Percentiles rank a stretch among this genome's conserved stretches.
Evolutionary conservation across 2,888 invertebrate species (phyloP).

Genomic region (Scaptodrosophila latifasciaeformis): DNA sequence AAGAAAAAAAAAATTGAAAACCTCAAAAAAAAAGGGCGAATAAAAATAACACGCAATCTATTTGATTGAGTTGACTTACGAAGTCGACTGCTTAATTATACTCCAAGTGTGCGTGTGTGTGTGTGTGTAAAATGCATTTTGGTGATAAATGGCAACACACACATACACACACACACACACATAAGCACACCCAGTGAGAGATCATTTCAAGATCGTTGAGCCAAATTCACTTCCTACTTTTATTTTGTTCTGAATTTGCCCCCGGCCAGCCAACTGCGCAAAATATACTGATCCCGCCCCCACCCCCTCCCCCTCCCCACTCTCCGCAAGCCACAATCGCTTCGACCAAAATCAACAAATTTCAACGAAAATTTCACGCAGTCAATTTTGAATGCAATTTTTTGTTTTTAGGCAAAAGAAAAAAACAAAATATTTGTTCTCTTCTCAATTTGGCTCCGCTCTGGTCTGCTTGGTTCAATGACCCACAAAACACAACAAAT

Average conservation of each 20-base stretch:
- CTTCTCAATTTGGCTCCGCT: too few species aligned
- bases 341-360: constrained; percentile 23
- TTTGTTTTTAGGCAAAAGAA: constrained; percentile 60
- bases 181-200: too few species aligned
- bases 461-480: constrained; percentile 55
- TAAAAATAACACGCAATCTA: background rate
- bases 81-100: too few species aligned
- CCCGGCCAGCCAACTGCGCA: too few species aligned
- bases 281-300: too few species aligned
- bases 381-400: constrained; percentile 60
- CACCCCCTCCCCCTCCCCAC: too few species aligned
- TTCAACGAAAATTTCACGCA: constrained; percentile 46
- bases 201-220: constrained; percentile 1
- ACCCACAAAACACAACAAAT: constrained; percentile 47
- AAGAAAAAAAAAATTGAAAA: too few species aligned
- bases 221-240: constrained; percentile 26
- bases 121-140: background rate
- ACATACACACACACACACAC: background rate
- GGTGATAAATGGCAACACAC: background rate
- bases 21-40: constrained; percentile 18
- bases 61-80: background rate
- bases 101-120: too few species aligned
- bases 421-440: too few species aligned
- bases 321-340: background rate
- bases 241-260: too few species aligned